phyloP scores from a whole-genome alignment of 53 echinoderm and acorn worm genomes.

The Stichopus horrens region DNA sequence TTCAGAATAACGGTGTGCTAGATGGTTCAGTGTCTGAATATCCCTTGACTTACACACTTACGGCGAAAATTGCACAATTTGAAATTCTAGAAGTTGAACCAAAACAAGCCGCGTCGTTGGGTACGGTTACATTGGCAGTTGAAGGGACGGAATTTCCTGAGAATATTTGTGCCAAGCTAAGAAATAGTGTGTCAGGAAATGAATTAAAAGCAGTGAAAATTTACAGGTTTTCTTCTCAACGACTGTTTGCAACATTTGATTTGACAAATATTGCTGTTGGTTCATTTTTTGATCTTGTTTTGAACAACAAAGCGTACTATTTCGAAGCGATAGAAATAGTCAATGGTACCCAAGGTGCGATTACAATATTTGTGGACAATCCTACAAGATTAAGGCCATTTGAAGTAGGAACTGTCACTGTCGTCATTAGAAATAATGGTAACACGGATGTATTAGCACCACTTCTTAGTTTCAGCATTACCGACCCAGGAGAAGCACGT shows the following conservation, averaged over 20 bases:
- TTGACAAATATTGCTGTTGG: not conserved
- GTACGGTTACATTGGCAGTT: slow-evolving; percentile 31
- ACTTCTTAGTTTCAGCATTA: not conserved
- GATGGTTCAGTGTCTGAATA: not conserved
- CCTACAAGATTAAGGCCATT: slow-evolving; percentile 18
- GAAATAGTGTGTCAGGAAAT: not conserved
- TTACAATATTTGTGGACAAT: slow-evolving; percentile 13
- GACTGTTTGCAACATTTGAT: slow-evolving; percentile 38
- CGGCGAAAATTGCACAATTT: slow-evolving; percentile 27
- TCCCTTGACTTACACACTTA: not conserved
- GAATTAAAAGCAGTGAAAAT: not conserved
- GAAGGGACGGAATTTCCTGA: slow-evolving; percentile 38
- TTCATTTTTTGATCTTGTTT: slow-evolving; percentile 23
- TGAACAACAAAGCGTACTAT: not conserved
- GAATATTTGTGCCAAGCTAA: not conserved
- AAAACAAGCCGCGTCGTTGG: not conserved
- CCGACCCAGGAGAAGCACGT: not conserved
- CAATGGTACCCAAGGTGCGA: not conserved
- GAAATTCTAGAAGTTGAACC: slow-evolving; percentile 14
- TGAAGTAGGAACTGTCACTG: slow-evolving; percentile 7
- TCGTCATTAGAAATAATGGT: slow-evolving; percentile 17
- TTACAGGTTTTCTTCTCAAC: slow-evolving; percentile 36
- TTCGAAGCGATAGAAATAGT: slow-evolving; percentile 9
- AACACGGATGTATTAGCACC: slow-evolving; percentile 37
- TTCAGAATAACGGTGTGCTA: slow-evolving; percentile 40